These are phyloP conservation scores for Chaetura pelagica DNA, from an alignment of 2,113 vertebrate species.

Conservation along the genomic window DNA sequence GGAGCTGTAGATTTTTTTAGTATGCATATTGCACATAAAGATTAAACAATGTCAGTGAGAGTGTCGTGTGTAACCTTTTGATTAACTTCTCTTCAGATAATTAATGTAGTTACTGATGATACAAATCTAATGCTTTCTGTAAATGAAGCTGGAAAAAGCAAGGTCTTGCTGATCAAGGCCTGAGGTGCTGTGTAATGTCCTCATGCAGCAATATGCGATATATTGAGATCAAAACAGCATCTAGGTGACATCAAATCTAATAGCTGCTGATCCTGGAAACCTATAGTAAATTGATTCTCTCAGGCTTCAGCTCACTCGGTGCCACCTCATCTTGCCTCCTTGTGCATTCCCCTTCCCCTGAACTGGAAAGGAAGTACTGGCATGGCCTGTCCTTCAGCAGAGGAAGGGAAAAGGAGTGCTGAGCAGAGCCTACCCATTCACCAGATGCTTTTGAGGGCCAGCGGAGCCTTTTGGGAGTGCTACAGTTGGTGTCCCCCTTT, in stretches of 20 bases:
- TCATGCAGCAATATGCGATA: neutral
- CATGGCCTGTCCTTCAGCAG: neutral
- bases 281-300: neutral
- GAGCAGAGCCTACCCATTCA: neutral
- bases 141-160: neutral
- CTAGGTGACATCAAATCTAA: neutral
- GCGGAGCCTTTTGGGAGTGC: neutral
- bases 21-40: conserved; percentile 17
- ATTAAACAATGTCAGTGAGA: conserved; percentile 24
- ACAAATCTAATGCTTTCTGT: conserved; percentile 5
- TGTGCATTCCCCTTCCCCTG: neutral
- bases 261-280: neutral
- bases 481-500: neutral
- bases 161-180: neutral
- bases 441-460: rapidly evolving
- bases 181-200: neutral
- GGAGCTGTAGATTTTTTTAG: conserved; percentile 9
- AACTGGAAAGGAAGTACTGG: neutral
- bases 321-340: neutral
- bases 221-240: neutral
- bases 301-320: neutral
- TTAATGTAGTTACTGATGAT: neutral
- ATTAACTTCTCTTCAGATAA: conserved; percentile 46
- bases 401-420: neutral
- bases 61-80: neutral